These are phyloP conservation scores for Microcebus ravelobensis DNA, from an alignment of 2,113 vertebrate genomes.

Conservation along the genomic window DNA sequence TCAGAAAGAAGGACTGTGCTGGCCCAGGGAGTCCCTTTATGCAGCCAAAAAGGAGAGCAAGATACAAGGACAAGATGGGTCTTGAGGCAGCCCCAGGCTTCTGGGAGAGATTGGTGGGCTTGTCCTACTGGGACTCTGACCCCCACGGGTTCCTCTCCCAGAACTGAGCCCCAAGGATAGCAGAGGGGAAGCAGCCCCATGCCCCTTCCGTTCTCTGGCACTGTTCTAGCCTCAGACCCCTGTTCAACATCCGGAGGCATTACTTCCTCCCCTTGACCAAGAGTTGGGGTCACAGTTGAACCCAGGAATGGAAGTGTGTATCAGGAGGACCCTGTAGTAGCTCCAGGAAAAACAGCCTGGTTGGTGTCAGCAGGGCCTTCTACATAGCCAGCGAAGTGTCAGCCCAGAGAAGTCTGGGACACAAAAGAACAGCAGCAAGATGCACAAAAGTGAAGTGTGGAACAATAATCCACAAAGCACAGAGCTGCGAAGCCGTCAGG, in stretches of 20 bases:
- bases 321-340: background rate
- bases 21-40: background rate
- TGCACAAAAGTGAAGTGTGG: background rate
- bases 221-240: background rate
- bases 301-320: background rate
- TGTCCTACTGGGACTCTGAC: background rate
- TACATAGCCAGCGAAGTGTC: background rate
- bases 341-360: background rate
- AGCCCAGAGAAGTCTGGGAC: background rate
- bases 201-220: background rate
- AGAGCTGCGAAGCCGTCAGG: background rate
- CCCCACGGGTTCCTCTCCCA: background rate
- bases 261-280: background rate
- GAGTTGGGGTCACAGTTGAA: background rate
- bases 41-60: background rate
- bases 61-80: fast-evolving
- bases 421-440: constrained; percentile 2
- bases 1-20: background rate
- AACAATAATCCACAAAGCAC: background rate
- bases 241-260: background rate
- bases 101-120: background rate
- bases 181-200: background rate
- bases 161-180: background rate
- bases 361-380: background rate
- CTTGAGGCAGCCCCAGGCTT: background rate